phyloP scores from a whole-genome alignment of 92 coral and sea anemone genomes.

The Isaurus tuberculatus region DNA sequence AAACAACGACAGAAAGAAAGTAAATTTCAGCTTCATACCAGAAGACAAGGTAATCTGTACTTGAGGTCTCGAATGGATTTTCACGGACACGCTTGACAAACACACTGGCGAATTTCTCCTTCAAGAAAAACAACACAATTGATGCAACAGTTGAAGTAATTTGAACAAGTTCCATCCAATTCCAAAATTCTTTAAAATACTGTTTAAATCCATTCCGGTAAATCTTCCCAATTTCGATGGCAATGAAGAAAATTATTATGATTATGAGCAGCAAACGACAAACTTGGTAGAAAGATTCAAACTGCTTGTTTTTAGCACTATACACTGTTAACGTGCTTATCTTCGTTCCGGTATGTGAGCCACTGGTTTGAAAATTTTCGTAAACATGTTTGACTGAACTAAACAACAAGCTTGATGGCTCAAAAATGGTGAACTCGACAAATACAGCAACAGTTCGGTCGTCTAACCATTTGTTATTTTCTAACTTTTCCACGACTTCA shows the following conservation, averaged over 20 bases:
- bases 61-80: conserved; percentile 84
- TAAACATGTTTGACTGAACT: conserved; percentile 72
- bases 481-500: conserved; percentile 58
- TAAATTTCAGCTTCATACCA: conserved; percentile 81
- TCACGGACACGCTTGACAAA: conserved; percentile 73
- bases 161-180: conserved; percentile 85
- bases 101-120: conserved; percentile 75
- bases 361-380: conserved; percentile 75
- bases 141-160: conserved; percentile 69
- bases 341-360: conserved; percentile 48
- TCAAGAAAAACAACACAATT: conserved; percentile 78
- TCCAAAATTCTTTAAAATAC: conserved; percentile 74
- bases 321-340: conserved; percentile 79
- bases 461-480: conserved; percentile 75
- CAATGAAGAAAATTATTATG: conserved; percentile 69
- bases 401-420: conserved; percentile 79
- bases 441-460: conserved; percentile 73
- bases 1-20: conserved; percentile 78
- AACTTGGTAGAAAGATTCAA: conserved; percentile 72
- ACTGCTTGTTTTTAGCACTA: conserved; percentile 63
- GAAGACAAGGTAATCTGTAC: conserved; percentile 72
- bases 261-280: conserved; percentile 82
- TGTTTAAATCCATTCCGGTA: conserved; percentile 64
- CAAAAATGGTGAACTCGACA: conserved; percentile 80
- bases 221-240: conserved; percentile 79